phyloP scores from a whole-genome alignment of 1,140 invertebrate species.

The Danaus melanippus region DNA sequence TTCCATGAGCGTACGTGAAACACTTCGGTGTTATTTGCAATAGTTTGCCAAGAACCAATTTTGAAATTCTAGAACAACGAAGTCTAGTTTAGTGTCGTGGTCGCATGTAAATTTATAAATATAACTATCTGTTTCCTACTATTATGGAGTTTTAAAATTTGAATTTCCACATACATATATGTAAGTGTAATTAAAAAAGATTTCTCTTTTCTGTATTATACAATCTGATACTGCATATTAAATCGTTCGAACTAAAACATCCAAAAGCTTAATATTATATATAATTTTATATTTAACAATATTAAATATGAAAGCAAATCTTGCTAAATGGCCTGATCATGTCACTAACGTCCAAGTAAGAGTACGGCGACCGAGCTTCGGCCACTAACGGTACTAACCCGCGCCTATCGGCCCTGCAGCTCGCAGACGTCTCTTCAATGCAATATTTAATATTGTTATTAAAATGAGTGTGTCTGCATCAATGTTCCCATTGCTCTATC shows the following conservation, averaged over 20 bases:
- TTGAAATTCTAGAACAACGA: slow-evolving; percentile 28
- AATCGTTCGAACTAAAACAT: no score
- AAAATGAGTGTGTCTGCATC: slow-evolving; percentile 43
- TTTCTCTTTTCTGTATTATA: no score
- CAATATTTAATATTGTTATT: slow-evolving; percentile 65
- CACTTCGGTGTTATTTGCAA: slow-evolving; percentile 36
- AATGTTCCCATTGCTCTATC: slow-evolving; percentile 52
- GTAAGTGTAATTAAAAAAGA: no score
- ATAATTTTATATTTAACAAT: no score
- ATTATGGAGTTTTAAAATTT: no score
- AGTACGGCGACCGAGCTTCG: slow-evolving; percentile 25
- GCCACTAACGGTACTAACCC: slow-evolving; percentile 48
- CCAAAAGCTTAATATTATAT: no score
- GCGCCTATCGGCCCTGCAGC: slow-evolving; percentile 49
- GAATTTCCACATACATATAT: no score
- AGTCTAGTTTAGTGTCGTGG: no score
- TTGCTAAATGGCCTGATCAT: slow-evolving; percentile 40
- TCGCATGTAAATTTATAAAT: no score
- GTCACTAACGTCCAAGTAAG: slow-evolving; percentile 15
- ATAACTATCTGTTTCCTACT: no score
- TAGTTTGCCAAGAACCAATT: slow-evolving; percentile 37
- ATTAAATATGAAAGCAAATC: slow-evolving; percentile 27
- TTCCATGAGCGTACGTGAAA: slow-evolving; percentile 43
- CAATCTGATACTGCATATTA: no score
- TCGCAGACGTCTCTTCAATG: slow-evolving; percentile 50